These are phyloP conservation scores for Meleagris gallopavo DNA, from an alignment of 2,113 vertebrate genomes.

Conservation along the genomic window DNA sequence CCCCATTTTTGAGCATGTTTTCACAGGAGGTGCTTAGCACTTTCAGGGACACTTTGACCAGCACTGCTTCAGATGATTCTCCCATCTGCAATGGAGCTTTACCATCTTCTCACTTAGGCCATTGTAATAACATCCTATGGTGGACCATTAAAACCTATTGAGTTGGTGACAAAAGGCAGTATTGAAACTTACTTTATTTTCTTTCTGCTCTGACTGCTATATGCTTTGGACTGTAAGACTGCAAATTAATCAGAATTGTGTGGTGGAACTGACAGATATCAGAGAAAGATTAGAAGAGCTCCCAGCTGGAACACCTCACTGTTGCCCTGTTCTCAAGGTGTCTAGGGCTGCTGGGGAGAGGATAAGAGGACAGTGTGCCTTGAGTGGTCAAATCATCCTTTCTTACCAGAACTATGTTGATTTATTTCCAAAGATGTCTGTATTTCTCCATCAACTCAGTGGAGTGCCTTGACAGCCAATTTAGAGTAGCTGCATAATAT, in stretches of 20 bases:
- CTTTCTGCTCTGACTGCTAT: background rate
- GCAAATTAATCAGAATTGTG: background rate
- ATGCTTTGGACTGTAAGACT: background rate
- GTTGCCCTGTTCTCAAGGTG: background rate
- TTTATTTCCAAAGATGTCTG: background rate
- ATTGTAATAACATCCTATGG: background rate
- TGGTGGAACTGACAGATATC: background rate
- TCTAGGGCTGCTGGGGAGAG: background rate
- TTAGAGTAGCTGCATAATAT: background rate
- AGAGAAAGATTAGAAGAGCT: background rate
- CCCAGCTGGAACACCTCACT: background rate
- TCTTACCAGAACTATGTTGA: accelerated
- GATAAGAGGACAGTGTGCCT: background rate
- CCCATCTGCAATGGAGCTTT: background rate
- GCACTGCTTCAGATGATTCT: background rate
- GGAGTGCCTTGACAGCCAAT: background rate
- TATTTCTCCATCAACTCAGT: background rate
- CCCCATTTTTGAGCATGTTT: background rate
- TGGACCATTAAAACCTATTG: background rate
- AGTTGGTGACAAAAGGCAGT: background rate
- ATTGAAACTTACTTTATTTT: background rate
- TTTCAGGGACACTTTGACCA: background rate
- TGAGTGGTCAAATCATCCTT: background rate
- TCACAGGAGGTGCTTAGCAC: background rate
- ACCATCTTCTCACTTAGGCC: background rate